Percentiles rank a stretch among this genome's conserved stretches.
These are phyloP conservation scores for Sibirionetta formosa DNA, from an alignment of 2,797 vertebrate genomes.

Conservation along the genomic window DNA sequence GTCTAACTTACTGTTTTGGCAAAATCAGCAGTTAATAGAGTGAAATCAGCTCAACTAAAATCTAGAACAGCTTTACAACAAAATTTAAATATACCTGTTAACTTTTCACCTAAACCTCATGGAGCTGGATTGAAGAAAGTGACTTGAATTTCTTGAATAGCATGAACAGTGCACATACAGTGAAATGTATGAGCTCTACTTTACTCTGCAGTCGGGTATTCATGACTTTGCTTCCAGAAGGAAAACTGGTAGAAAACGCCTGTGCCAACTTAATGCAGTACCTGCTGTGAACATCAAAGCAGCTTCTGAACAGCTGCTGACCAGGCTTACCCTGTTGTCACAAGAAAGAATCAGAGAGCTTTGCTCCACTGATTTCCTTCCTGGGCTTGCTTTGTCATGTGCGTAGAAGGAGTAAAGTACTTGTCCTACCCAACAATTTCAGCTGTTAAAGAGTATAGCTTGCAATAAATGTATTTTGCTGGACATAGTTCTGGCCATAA, in stretches of 20 bases:
- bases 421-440: not conserved
- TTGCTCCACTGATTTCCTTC: not conserved
- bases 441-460: not conserved
- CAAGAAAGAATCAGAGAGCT: not conserved
- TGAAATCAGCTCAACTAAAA: not conserved
- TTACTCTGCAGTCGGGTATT: not conserved
- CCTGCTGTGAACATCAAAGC: not conserved
- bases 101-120: not conserved
- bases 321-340: not conserved
- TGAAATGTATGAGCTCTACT: accelerated
- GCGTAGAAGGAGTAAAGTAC: not conserved
- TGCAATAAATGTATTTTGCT: not conserved
- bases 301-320: not conserved
- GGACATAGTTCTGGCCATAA: not conserved
- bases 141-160: not conserved
- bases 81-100: not conserved
- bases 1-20: not conserved
- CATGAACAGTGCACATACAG: not conserved
- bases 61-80: not conserved
- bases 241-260: not conserved
- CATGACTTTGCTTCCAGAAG: not conserved
- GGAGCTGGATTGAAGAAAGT: not conserved
- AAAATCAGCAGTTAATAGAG: not conserved
- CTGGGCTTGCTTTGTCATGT: not conserved
- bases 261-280: not conserved